Evolutionary conservation across 2,888 invertebrate genomes (phyloP).

Genomic region (Gandaritis pyraliata): DNA sequence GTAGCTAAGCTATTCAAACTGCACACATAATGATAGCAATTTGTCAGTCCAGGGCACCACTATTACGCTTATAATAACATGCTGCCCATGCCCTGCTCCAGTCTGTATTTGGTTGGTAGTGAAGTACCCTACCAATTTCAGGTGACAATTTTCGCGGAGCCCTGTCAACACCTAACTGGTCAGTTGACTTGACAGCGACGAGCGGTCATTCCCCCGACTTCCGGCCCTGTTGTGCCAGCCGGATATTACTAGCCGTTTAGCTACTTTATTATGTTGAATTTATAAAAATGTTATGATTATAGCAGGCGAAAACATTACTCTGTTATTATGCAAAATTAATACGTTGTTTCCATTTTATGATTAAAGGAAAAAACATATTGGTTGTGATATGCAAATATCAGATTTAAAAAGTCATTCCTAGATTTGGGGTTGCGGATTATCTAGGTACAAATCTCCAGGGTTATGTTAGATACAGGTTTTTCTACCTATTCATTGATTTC

Average conservation of each 20-base stretch:
- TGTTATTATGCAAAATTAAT: neutral
- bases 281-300: slow-evolving; percentile 13
- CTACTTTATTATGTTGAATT: slow-evolving; percentile 30
- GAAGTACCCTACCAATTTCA: slow-evolving; percentile 29
- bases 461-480: slow-evolving; percentile 5
- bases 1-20: no score
- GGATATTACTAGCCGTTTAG: slow-evolving; percentile 58
- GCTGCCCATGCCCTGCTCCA: slow-evolving; percentile 1
- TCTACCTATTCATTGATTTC: neutral
- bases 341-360: no score
- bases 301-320: neutral
- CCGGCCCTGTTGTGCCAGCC: slow-evolving; percentile 56
- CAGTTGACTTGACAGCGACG: slow-evolving; percentile 48
- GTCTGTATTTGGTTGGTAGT: slow-evolving; percentile 31
- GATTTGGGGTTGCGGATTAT: no score
- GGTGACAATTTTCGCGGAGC: slow-evolving; percentile 56
- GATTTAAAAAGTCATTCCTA: no score
- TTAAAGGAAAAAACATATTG: no score
- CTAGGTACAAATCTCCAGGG: neutral
- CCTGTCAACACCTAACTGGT: slow-evolving; percentile 49
- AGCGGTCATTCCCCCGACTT: slow-evolving; percentile 65
- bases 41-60: no score
- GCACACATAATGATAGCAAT: no score
- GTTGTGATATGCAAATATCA: no score
- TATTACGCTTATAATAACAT: neutral